Evolutionary conservation across 2,797 vertebrate species (phyloP), one percentile per base, ranked within the genome.

Genomic region (Melanotaenia maccullochi): DNA sequence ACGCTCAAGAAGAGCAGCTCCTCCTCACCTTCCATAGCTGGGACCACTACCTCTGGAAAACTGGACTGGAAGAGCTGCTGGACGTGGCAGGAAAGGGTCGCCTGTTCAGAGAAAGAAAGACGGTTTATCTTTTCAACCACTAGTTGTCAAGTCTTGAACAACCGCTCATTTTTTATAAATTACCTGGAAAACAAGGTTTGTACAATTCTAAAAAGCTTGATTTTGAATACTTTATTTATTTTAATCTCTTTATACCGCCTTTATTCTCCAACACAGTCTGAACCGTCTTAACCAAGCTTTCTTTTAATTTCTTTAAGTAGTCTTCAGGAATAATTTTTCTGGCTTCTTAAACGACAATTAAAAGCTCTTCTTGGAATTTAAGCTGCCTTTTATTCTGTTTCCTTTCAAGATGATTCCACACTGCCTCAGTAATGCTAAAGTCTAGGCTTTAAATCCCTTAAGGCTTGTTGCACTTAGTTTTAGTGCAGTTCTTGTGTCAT

Each of bases 1-100:
- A 85, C 73, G 79, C 90, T 83, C 38, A 99, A 95, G 72, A 94
- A 91, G 76, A 72, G 79, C 78, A 96, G 93, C 75, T 93, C 93
- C 60, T 70, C 82, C 42, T 68, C 81, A 8, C 5, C 54, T 8
- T 73, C 82, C 33, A 57, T 75, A 78, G 90, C 87, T 73, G 85
- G 79, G 69, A 94, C 85, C 83, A 84, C 83, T 13, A 92, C 78
- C 58, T 91, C 89, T 70, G 96, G 96, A 90, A 97, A 98, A 90
- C 94, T 96, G 79, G 80, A 90, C 85, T 94, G 93, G 86, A 98
- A 92, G 85, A 98, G 91, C 91, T 92, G 90, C 79, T 96, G 95
- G 85, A 97, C 91, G 67, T 93, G 94, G 82, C 87, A 94, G 75
- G 94, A 85, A 71, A 96, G 87, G 0, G 93, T 93, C 80, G 67